phyloP scores from a whole-genome alignment of 2,888 invertebrate genomes.

The Dermolepida albohirtum region DNA sequence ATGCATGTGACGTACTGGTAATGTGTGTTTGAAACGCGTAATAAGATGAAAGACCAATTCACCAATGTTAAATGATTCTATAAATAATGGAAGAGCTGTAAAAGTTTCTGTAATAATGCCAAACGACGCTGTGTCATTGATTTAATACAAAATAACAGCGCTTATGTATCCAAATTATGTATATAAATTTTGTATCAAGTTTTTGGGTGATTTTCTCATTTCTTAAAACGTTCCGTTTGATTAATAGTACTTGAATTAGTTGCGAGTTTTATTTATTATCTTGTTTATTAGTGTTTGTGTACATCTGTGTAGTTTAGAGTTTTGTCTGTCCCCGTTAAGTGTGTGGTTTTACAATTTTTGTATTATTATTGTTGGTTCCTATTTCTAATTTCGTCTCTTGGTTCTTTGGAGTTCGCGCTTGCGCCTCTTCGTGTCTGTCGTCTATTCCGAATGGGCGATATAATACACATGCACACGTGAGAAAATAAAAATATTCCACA shows the following conservation, averaged over 20 bases:
- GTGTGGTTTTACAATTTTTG: conserved; percentile 31
- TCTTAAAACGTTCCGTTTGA: not conserved
- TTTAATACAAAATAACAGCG: conserved; percentile 26
- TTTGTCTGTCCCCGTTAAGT: conserved; percentile 1
- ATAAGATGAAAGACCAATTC: not conserved
- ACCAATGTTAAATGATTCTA: conserved; percentile 25
- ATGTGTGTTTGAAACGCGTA: not conserved
- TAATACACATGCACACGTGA: conserved; percentile 51
- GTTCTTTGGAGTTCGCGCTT: conserved; percentile 48
- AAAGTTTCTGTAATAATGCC: conserved; percentile 36
- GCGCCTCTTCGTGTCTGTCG: conserved; percentile 46
- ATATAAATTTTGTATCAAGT: not conserved
- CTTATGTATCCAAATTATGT: not conserved
- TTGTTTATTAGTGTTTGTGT: too few relatives aligned
- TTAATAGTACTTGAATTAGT: not conserved
- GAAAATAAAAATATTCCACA: conserved; percentile 55
- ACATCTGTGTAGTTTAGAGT: too few relatives aligned
- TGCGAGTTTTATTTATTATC: too few relatives aligned
- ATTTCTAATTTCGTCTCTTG: conserved; percentile 43
- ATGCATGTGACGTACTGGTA: conserved; percentile 10
- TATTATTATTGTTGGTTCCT: conserved; percentile 41
- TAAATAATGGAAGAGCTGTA: conserved; percentile 35
- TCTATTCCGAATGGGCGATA: conserved; percentile 19
- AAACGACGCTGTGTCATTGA: conserved; percentile 16
- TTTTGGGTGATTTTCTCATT: not conserved